phyloP scores from a whole-genome alignment of 2,888 invertebrate genomes.

The Lamproptera curius region DNA sequence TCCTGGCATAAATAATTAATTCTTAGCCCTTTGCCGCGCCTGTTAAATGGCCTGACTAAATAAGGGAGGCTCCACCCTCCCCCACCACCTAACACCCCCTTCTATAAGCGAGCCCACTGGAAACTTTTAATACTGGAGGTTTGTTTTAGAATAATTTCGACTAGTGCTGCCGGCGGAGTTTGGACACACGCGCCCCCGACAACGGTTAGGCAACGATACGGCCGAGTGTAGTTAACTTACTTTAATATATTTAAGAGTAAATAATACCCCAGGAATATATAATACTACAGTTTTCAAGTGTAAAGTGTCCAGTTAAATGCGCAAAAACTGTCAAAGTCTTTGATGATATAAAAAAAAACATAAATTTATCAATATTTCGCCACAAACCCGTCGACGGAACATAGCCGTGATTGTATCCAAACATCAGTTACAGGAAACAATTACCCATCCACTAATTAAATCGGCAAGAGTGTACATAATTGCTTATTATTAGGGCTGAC shows the following conservation, averaged over 20 bases:
- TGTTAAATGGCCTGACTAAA: slow-evolving; percentile 74
- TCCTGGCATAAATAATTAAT: slow-evolving; percentile 59
- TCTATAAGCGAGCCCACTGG: slow-evolving; percentile 32
- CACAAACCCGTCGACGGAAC: background rate
- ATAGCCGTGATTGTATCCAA: background rate
- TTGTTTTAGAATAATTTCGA: slow-evolving; percentile 54
- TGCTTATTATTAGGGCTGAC: slow-evolving; percentile 26
- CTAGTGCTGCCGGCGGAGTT: too few species aligned
- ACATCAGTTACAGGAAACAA: slow-evolving; percentile 1
- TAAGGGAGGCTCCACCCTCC: slow-evolving; percentile 51
- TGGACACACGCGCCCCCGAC: too few species aligned
- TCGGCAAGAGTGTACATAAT: slow-evolving; percentile 24
- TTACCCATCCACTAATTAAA: too few species aligned
- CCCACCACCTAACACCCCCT: slow-evolving; percentile 27
- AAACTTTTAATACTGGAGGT: slow-evolving; percentile 59
- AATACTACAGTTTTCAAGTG: too few species aligned
- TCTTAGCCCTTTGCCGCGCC: slow-evolving; percentile 63
- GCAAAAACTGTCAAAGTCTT: too few species aligned
- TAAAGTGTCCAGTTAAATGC: too few species aligned
- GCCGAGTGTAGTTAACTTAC: too few species aligned
- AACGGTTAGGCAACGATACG: too few species aligned
- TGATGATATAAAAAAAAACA: too few species aligned
- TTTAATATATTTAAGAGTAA: too few species aligned
- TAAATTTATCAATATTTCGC: too few species aligned
- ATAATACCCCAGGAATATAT: too few species aligned